phyloP scores from a whole-genome alignment of 92 coral and sea anemone species.

The Ricordea florida region DNA sequence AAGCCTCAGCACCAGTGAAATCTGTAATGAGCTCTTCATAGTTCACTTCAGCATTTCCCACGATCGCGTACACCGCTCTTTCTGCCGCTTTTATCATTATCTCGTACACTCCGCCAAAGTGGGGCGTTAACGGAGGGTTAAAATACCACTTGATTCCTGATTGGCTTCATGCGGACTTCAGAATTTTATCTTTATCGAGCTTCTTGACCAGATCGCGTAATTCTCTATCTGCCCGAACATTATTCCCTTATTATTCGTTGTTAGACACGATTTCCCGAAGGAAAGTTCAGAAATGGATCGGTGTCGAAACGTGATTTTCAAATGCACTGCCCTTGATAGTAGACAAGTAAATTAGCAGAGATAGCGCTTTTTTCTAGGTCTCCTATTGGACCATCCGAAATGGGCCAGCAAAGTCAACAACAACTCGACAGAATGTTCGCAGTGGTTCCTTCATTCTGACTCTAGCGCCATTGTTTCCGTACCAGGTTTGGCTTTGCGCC shows the following conservation, averaged over 20 bases:
- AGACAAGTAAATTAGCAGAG: constrained; percentile 32
- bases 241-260: no score
- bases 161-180: no score
- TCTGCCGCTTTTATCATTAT: constrained; percentile 61
- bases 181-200: no score
- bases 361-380: constrained; percentile 19
- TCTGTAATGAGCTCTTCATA: constrained; percentile 41
- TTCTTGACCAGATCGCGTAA: no score
- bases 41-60: constrained; percentile 35
- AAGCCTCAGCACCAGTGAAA: constrained; percentile 42
- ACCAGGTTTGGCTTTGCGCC: no score
- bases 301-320: constrained; percentile 10
- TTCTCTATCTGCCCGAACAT: no score
- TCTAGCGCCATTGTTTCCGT: no score
- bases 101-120: constrained; percentile 54
- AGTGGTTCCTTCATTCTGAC: background rate
- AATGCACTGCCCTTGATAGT: constrained; percentile 15
- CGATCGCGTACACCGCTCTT: constrained; percentile 49
- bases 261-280: no score
- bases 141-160: no score
- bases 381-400: constrained; percentile 20
- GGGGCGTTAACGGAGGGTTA: constrained; percentile 60
- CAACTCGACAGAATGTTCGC: background rate
- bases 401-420: constrained; percentile 31
- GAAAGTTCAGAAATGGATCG: constrained; percentile 17